Conservation (phyloP, 2,888 invertebrate genomes). For the Tetanocera ferruginea region DNA sequence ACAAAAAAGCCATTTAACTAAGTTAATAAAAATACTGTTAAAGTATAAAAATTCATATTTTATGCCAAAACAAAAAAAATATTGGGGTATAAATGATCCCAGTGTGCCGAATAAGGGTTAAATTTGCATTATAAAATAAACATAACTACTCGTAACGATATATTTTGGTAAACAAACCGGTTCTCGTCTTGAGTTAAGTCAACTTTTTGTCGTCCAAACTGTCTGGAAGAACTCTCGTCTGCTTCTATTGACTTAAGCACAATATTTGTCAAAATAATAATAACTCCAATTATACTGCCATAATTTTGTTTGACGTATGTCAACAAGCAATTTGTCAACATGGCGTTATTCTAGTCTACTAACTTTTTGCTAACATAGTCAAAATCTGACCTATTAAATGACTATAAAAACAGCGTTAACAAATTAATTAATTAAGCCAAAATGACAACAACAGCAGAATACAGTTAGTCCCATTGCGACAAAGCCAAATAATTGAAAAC, state of each 20-base stretch:
- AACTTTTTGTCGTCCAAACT: not conserved
- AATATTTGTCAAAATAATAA: not conserved
- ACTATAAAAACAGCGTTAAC: not conserved
- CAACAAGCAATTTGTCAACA: not conserved
- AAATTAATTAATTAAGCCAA: conserved; percentile 1
- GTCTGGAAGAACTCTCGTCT: not conserved
- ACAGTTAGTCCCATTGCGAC: not conserved
- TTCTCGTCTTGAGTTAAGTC: too few relatives aligned
- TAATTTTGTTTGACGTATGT: not conserved
- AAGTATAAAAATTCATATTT: too few relatives aligned
- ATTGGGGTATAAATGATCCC: too few relatives aligned
- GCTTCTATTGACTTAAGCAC: not conserved
- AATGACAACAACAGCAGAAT: not conserved
- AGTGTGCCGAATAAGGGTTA: too few relatives aligned
- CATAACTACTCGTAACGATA: too few relatives aligned
- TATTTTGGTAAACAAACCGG: too few relatives aligned
- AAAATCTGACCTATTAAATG: not conserved
- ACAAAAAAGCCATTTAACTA: too few relatives aligned
- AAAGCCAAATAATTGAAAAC: not conserved
- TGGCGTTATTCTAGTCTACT: not conserved
- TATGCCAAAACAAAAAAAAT: too few relatives aligned
- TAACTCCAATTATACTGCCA: not conserved
- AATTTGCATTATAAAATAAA: too few relatives aligned
- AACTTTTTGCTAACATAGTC: not conserved
- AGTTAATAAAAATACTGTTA: too few relatives aligned